These are phyloP conservation scores for Meliscaeva auricollis DNA, from an alignment of 2,888 invertebrate species.

Conservation along the genomic window DNA sequence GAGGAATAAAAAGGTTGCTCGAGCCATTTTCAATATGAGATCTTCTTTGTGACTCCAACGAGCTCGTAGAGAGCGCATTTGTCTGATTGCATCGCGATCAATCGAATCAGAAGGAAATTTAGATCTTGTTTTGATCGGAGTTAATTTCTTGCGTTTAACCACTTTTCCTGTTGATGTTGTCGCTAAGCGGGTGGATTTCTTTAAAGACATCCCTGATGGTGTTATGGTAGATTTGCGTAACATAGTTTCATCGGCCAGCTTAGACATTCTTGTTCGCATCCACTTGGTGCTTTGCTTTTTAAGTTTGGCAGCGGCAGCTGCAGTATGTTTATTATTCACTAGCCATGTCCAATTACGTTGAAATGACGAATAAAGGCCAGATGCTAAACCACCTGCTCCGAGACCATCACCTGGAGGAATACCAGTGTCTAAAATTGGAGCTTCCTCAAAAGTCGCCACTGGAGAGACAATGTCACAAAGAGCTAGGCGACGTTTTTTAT, in stretches of 20 bases:
- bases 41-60: constrained; percentile 90
- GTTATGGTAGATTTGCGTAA: constrained; percentile 14
- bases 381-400: constrained; percentile 89
- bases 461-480: constrained; percentile 76
- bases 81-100: constrained; percentile 87
- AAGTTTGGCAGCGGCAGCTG: constrained; percentile 47
- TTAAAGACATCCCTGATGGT: constrained; percentile 32
- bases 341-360: constrained; percentile 88
- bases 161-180: constrained; percentile 43
- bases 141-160: constrained; percentile 54
- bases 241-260: constrained; percentile 30
- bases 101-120: constrained; percentile 85
- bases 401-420: constrained; percentile 89
- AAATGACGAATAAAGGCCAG: constrained; percentile 88
- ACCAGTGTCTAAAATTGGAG: constrained; percentile 85
- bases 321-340: constrained; percentile 75
- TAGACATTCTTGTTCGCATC: constrained; percentile 57
- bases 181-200: constrained; percentile 52
- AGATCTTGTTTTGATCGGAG: constrained; percentile 9
- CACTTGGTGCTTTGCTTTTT: constrained; percentile 48
- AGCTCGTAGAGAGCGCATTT: constrained; percentile 86
- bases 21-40: constrained; percentile 88
- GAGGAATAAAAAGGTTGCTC: constrained; percentile 86
- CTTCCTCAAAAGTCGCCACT: constrained; percentile 79
- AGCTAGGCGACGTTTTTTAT: constrained; percentile 69